Base-by-base conservation (phyloP, 2,797 vertebrate genomes). In the Thripadectes ignobilis region DNA sequence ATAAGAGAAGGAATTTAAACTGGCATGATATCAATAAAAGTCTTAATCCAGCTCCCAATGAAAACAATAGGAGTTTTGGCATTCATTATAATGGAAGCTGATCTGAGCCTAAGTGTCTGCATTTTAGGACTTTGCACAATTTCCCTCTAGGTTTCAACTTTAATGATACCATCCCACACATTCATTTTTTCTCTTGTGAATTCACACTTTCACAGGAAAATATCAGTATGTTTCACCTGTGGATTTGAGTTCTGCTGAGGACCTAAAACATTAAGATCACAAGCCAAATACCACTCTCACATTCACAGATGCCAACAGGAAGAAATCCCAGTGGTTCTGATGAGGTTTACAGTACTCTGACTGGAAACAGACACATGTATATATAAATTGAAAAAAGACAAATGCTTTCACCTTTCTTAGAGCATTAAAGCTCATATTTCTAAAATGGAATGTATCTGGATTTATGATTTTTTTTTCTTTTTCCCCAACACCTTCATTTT, bases 1-100 rank as follows among this genome's bases (percentile, higher is more conserved):
- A 65, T 38, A 83, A 63, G 66, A 77, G 51, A 74, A 89, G 45
- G 85, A 95, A 96, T 94, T 95, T 55, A 91, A 71, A 92, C 69
- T 96, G 92, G 84, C 82, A 89, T 45, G 51, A 45, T 91, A 92
- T 75, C 85, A 91, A 78, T 73, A 89, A 23, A 87, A 83, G 54
- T 36, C 51, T 61, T 81, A 93, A 93, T 89, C 68, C 81, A 83
- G 49, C 65, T 93, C 54, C 54, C 72, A 91, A 23, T 51, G 78
- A 92, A 95, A 91, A 94, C 78, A 93, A 91, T 10, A 51, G 45
- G 26, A 74, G 23, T 82, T 87, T 76, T 87, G 67, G 81, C 93
- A 89, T 43, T 52, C 2, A 0, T 48, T 89, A 7, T 29, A 93
- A 89, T 52, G 29, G 81, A 55, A 78, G 68, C 36, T 75, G 75